Evolutionary conservation across 2,797 vertebrate genomes (phyloP), one percentile per base, ranked within the genome.

Genomic region (Menidia menidia): DNA sequence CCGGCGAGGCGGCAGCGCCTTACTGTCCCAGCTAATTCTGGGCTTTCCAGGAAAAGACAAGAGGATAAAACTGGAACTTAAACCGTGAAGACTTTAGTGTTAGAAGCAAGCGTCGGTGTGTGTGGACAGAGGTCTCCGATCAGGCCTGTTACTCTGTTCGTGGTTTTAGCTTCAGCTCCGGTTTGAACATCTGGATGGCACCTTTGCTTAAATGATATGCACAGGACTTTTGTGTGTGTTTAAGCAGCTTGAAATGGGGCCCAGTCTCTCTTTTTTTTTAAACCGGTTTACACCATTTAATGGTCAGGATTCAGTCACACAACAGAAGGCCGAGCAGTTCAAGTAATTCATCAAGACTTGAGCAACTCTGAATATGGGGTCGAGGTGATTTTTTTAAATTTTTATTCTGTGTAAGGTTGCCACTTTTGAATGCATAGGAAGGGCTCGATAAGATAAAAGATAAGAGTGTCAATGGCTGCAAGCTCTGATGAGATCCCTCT

Each of bases 1-100:
- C 52, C 68, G 30, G 65, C 0, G 58, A 77, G 77, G 71, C 44
- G 43, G 78, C 82, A 65, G 79, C 77, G 78, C 82, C 72, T 78
- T 78, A 76, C 82, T 73, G 86, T 90, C 80, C 68, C 47, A 80
- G 85, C 92, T 93, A 91, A 91, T 88, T 90, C 87, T 84, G 84
- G 66, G 84, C 71, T 92, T 90, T 77, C 67, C 68, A 82, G 74
- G 45, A 66, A 59, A 53, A 77, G 69, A 73, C 72, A 41, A 64
- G 81, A 61, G 73, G 70, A 77, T 77, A 71, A 73, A 63, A 57
- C 71, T 66, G 55, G 50, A 78, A 74, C 70, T 14, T 56, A 62
- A 72, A 77, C 41, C 59, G 62, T 62, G 33, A 58, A 42, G 62
- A 68, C 44, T 42, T 25, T 14, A 42, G 31, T 33, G 12, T 7